These are phyloP conservation scores for Paramormyrops kingsleyae DNA, from an alignment of 2,113 vertebrate species.

Conservation along the genomic window DNA sequence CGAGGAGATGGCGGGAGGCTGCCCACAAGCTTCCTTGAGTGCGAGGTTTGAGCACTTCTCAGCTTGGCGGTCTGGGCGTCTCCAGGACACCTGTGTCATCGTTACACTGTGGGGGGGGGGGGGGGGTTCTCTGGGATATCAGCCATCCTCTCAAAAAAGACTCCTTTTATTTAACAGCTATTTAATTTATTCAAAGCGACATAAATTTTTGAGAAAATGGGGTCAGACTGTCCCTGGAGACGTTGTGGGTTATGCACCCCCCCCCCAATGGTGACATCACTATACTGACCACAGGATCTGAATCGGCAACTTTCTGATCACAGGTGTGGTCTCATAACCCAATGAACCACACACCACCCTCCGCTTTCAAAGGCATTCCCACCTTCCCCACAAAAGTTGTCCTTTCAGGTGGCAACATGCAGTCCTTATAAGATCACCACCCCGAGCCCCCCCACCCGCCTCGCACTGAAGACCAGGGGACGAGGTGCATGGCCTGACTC, in stretches of 20 bases:
- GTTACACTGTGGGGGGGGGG: background rate
- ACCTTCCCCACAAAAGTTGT: background rate
- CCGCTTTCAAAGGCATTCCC: background rate
- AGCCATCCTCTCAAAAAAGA: background rate
- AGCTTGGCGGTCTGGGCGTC: background rate
- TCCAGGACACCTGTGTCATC: background rate
- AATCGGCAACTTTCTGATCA: background rate
- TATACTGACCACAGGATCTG: background rate
- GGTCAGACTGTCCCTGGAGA: background rate
- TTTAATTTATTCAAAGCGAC: background rate
- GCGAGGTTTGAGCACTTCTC: background rate
- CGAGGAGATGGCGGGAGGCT: background rate
- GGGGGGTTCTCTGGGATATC: background rate
- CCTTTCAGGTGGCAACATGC: background rate
- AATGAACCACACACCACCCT: background rate
- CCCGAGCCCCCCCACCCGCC: background rate
- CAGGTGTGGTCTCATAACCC: background rate
- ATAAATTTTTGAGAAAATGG: background rate
- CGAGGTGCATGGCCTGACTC: background rate
- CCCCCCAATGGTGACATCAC: background rate
- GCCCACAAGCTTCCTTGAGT: background rate
- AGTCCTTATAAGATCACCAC: background rate
- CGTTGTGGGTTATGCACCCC: background rate
- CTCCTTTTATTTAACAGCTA: background rate
- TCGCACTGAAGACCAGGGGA: background rate